phyloP scores from a whole-genome alignment of 2,888 invertebrate species.

The Oscheius sp. region DNA sequence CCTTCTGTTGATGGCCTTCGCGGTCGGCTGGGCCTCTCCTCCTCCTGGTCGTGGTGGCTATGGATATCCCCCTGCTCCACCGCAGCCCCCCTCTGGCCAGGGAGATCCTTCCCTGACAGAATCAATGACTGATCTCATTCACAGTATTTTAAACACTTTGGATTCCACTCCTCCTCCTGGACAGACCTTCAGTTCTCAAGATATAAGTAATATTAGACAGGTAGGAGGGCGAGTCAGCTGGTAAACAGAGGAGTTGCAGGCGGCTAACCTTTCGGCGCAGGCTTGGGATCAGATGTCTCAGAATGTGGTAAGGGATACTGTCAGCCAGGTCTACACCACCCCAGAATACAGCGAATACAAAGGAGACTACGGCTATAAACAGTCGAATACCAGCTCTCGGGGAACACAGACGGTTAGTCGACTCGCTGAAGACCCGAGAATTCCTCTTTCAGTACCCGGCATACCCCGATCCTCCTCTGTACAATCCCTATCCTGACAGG shows the following conservation, averaged over 20 bases:
- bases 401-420: constrained; percentile 9
- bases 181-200: constrained; percentile 8
- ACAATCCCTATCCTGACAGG: constrained; percentile 25
- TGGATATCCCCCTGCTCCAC: not conserved
- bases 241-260: not conserved
- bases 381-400: not conserved
- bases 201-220: constrained; percentile 17
- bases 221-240: not conserved
- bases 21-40: not conserved
- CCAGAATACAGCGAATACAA: not conserved
- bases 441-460: too few species aligned
- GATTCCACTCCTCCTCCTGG: constrained; percentile 19
- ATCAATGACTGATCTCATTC: constrained; percentile 16
- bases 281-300: constrained; percentile 8
- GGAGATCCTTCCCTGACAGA: not conserved
- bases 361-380: not conserved
- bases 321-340: not conserved
- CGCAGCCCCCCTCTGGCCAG: not conserved
- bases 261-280: not conserved
- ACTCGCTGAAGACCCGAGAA: too few species aligned
- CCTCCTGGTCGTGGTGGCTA: not conserved
- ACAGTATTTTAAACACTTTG: constrained; percentile 7
- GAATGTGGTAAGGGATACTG: not conserved
- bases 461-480: constrained; percentile 12
- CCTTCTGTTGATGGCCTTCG: not conserved